phyloP scores from a whole-genome alignment of 2,113 vertebrate genomes.

The Drymodes brunneopygia region DNA sequence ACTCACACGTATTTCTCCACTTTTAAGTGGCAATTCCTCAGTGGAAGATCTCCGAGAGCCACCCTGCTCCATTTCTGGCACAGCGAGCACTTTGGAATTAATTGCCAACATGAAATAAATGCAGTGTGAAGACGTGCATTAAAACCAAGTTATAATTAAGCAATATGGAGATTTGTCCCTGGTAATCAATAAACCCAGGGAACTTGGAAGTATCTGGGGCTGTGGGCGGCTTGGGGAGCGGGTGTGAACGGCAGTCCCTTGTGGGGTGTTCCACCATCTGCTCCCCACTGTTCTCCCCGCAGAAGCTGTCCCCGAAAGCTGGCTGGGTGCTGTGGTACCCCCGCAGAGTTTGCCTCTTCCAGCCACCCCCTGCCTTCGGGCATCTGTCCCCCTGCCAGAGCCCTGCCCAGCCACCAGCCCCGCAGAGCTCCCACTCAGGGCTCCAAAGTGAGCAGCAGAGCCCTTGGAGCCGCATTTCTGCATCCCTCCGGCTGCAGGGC shows the following conservation, averaged over 20 bases:
- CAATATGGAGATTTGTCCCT: neutral
- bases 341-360: neutral
- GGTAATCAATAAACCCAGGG: neutral
- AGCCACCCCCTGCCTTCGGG: neutral
- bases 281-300: neutral
- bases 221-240: neutral
- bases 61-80: neutral
- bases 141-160: neutral
- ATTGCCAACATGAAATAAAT: neutral
- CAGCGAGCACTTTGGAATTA: neutral
- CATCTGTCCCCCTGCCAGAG: fast-evolving
- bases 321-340: neutral
- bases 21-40: neutral
- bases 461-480: neutral
- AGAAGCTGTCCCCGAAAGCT: neutral
- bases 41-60: neutral
- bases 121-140: neutral
- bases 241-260: neutral
- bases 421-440: neutral
- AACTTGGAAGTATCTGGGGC: neutral
- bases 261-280: neutral
- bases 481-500: neutral
- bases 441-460: neutral
- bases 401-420: neutral
- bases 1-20: neutral